These are phyloP conservation scores for Danaus chrysippus DNA, from an alignment of 2,888 invertebrate species.

Conservation along the genomic window DNA sequence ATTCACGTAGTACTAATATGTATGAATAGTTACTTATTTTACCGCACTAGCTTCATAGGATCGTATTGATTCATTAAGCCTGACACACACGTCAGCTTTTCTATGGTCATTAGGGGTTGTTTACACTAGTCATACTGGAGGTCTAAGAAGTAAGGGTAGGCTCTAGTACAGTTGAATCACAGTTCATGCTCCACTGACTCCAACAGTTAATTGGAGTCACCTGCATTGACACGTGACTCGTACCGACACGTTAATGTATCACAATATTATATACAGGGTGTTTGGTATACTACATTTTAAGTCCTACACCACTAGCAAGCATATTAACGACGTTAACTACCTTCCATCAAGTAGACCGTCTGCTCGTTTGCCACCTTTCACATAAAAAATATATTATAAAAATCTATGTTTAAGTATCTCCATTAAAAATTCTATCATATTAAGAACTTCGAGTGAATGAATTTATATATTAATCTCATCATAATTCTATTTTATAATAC, in stretches of 20 bases:
- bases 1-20: not conserved
- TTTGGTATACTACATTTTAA: too few species aligned
- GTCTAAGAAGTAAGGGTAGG: not conserved
- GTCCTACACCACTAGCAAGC: too few species aligned
- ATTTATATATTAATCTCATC: not conserved
- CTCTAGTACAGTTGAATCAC: constrained; percentile 54
- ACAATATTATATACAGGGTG: constrained; percentile 20
- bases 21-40: not conserved
- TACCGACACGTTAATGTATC: constrained; percentile 35
- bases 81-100: not conserved
- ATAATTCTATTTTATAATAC: not conserved
- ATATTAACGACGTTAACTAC: too few species aligned
- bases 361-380: too few species aligned
- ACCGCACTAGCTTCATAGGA: not conserved
- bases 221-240: constrained; percentile 63
- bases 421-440: too few species aligned
- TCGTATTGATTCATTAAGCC: not conserved
- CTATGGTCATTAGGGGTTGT: constrained; percentile 2
- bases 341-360: too few species aligned
- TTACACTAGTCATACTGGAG: not conserved
- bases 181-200: constrained; percentile 57
- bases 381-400: too few species aligned
- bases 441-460: too few species aligned
- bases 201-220: constrained; percentile 75
- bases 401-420: too few species aligned